Percentiles rank a stretch among this genome's conserved stretches.
Conservation (phyloP, 1,140 invertebrate species). For the Portunus trituberculatus region DNA sequence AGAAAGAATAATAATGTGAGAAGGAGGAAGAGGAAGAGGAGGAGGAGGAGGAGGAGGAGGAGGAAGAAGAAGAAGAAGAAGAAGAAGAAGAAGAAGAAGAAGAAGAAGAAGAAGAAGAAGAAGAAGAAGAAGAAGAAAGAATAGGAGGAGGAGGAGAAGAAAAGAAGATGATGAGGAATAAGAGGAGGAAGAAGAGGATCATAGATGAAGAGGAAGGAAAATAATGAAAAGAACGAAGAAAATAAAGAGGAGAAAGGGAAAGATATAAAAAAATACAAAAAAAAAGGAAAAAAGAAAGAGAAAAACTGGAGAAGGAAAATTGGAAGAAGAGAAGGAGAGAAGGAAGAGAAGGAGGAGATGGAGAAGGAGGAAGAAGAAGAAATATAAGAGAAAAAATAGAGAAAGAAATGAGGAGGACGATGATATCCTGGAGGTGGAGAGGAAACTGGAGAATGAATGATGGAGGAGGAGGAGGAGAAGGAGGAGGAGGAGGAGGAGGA, state of each 20-base stretch:
- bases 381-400: neutral
- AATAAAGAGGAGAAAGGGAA: neutral
- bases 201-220: neutral
- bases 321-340: neutral
- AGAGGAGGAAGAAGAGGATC: neutral
- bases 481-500: too few relatives aligned
- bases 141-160: neutral
- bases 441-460: too few relatives aligned
- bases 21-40: neutral
- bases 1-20: neutral
- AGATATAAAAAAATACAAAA: neutral
- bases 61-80: neutral
- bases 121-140: neutral
- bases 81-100: neutral
- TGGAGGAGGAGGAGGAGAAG: too few relatives aligned
- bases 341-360: neutral
- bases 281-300: too few relatives aligned
- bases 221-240: neutral
- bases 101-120: neutral
- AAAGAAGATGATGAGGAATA: neutral
- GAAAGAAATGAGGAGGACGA: neutral
- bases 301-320: too few relatives aligned
- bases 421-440: too few relatives aligned
- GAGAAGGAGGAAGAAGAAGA: neutral
- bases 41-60: conserved; percentile 16